Evolutionary conservation across 2,113 vertebrate genomes (phyloP).

Genomic region (Ophiodon elongatus): DNA sequence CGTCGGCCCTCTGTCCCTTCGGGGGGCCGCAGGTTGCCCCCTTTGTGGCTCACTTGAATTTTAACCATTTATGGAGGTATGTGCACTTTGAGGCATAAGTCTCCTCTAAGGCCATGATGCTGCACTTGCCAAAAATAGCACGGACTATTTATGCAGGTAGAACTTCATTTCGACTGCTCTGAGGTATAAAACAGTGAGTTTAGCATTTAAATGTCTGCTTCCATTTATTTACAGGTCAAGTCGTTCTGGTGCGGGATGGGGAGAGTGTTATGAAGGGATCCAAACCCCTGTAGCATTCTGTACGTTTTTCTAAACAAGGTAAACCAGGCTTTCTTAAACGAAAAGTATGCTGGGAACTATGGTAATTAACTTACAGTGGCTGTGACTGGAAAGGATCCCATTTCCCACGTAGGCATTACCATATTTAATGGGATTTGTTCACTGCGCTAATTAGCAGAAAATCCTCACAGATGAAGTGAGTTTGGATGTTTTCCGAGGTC

Average conservation of each 20-base stretch:
- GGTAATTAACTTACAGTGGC: slow-evolving; percentile 50
- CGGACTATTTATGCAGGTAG: slow-evolving; percentile 6
- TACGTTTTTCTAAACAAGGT: slow-evolving; percentile 31
- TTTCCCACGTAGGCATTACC: slow-evolving; percentile 55
- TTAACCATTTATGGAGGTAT: slow-evolving; percentile 73
- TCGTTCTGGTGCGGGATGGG: slow-evolving; percentile 1
- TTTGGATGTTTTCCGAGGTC: slow-evolving; percentile 34
- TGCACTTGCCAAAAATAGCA: slow-evolving; percentile 26
- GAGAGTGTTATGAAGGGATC: slow-evolving; percentile 13
- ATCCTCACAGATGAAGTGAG: slow-evolving; percentile 38
- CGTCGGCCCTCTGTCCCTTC: background rate
- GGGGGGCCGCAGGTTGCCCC: background rate
- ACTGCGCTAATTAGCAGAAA: slow-evolving; percentile 53
- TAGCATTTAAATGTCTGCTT: background rate
- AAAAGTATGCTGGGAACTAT: slow-evolving; percentile 39
- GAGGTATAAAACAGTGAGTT: slow-evolving; percentile 9
- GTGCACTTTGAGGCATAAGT: slow-evolving; percentile 18
- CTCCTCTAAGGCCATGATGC: slow-evolving; percentile 30
- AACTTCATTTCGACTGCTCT: slow-evolving; percentile 34
- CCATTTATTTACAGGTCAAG: slow-evolving; percentile 5
- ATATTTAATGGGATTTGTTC: slow-evolving; percentile 58
- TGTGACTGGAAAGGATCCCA: slow-evolving; percentile 36
- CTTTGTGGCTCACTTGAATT: slow-evolving; percentile 22
- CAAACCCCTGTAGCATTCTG: slow-evolving; percentile 5
- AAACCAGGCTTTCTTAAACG: slow-evolving; percentile 26